Evolutionary conservation across 2,113 vertebrate species (phyloP).

Genomic region (Pseudorectes ferrugineus): DNA sequence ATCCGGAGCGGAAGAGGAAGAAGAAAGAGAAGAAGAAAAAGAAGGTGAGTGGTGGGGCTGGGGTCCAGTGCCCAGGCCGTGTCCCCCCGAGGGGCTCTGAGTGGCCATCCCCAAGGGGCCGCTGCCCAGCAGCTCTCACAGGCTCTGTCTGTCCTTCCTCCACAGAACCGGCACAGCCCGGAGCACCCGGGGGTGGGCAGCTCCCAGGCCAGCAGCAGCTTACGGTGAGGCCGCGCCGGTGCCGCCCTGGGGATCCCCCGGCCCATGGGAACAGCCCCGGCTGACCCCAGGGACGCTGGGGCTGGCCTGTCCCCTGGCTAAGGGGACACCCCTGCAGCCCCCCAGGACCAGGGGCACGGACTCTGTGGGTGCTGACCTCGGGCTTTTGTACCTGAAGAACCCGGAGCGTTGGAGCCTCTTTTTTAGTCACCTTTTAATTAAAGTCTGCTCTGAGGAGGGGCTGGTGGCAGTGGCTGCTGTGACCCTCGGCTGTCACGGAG

Average conservation of each 20-base stretch:
- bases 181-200: conserved; percentile 90
- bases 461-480: background rate
- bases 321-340: background rate
- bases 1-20: conserved; percentile 93
- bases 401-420: background rate
- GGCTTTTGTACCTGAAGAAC: background rate
- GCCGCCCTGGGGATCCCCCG: fast-evolving
- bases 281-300: background rate
- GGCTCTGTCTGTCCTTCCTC: background rate
- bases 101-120: fast-evolving
- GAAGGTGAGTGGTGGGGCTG: conserved; percentile 73
- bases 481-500: fast-evolving
- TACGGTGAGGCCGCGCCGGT: conserved; percentile 71
- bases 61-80: fast-evolving
- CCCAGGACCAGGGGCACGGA: background rate
- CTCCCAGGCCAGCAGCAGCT: conserved; percentile 93
- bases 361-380: background rate
- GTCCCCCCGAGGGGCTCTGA: fast-evolving
- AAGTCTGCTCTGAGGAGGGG: background rate
- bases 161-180: conserved; percentile 92
- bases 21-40: conserved; percentile 99
- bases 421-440: conserved; percentile 22
- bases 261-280: fast-evolving
- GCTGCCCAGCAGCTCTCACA: background rate
- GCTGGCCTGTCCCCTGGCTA: background rate